Base-by-base conservation (phyloP, 2,797 vertebrate genomes). In the Muscicapa striata region DNA sequence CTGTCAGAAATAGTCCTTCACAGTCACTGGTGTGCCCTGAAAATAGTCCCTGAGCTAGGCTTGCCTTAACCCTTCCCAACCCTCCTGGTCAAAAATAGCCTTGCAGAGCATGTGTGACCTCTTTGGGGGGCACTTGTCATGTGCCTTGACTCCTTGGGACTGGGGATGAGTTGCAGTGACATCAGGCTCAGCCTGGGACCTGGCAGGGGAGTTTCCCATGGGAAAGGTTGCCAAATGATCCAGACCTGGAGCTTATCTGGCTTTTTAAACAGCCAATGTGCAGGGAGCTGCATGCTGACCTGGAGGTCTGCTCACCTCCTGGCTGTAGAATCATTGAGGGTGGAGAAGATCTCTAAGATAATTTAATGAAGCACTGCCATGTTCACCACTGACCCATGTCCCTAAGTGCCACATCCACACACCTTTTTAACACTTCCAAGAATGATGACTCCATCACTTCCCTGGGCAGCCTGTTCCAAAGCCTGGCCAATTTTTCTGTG, bases 31-130 rank as follows among this genome's bases (percentile, higher is more conserved):
- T 6, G 5, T 84, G 62, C 34, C 80, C 95, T 90, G 76, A 95
- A 96, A 96, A 95, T 95, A 95, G 93, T 78, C 77, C 66, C 54
- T 77, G 76, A 84, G 80, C 73, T 81, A 41, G 83, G 66, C 86
- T 91, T 69, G 80, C 29, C 69, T 94, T 95, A 95, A 96, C 90
- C 91, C 96, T 93, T 93, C 40, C 84, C 22, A 67, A 5, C 59
- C 52, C 36, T 80, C 15, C 40, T 75, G 29, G 19, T 90, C 83
- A 91, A 75, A 95, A 94, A 88, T 88, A 93, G 48, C 38, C 32
- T 59, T 49, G 22, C 40, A 48, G 54, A 90, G 51, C 1, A 0
- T 73, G 29, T 80, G n/a, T 58, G 62, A 67, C 57, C 49, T 70
- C 72, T 80, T 15, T 5, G 43, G 29, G 61, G 38, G 22, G 9